These are phyloP conservation scores for Tretioscincus oriximinensis DNA, from an alignment of 2,113 vertebrate species.

Conservation along the genomic window DNA sequence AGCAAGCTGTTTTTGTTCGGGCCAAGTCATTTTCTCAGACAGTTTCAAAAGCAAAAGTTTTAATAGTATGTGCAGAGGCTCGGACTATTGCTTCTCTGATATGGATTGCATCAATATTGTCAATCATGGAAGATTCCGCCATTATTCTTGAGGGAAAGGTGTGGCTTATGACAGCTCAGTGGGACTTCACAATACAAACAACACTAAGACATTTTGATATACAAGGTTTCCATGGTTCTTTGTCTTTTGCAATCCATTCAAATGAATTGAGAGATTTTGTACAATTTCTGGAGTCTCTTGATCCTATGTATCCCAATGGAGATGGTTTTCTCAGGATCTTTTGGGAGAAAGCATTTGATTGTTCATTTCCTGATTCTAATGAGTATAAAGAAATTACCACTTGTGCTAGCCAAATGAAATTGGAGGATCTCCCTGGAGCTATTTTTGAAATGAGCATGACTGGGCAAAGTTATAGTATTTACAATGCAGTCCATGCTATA, in stretches of 20 bases:
- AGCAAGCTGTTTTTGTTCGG: neutral
- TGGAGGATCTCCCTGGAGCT: neutral
- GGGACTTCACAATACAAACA: neutral
- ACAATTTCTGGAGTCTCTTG: neutral
- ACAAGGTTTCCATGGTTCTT: neutral
- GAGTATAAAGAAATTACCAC: neutral
- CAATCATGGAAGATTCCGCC: neutral
- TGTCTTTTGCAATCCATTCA: neutral
- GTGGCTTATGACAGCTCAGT: conserved; percentile 11
- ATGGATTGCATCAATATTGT: neutral
- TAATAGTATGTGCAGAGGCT: neutral
- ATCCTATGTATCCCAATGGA: neutral
- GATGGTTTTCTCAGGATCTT: neutral
- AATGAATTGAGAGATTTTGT: neutral
- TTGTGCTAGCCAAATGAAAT: neutral
- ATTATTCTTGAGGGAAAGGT: neutral
- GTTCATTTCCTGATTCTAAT: neutral
- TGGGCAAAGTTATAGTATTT: neutral
- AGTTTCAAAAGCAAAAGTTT: neutral
- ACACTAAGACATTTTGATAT: neutral
- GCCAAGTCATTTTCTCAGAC: neutral
- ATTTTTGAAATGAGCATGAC: neutral
- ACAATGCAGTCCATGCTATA: neutral
- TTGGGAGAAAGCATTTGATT: neutral
- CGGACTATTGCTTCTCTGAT: neutral